phyloP scores from a whole-genome alignment of 2,113 vertebrate species.

The Phainopepla nitens region DNA sequence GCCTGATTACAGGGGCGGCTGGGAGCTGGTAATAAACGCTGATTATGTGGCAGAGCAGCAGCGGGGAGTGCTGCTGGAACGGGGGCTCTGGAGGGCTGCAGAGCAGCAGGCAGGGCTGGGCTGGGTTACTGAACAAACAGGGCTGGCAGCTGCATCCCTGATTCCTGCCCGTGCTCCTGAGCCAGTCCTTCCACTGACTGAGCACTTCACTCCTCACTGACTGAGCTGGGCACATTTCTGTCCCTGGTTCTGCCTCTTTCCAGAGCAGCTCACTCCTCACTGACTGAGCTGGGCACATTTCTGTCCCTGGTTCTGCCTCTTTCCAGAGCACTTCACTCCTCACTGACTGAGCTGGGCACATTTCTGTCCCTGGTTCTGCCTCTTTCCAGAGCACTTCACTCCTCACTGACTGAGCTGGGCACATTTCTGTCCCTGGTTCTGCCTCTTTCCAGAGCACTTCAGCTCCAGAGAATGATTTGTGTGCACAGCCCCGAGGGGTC shows the following conservation, averaged over 20 bases:
- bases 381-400: too few relatives aligned
- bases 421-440: neutral
- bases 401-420: neutral
- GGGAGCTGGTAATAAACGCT: neutral
- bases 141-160: neutral
- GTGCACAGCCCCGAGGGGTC: fast-evolving
- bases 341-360: neutral
- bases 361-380: neutral
- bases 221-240: neutral
- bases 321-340: too few relatives aligned
- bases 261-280: too few relatives aligned
- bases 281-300: neutral
- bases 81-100: neutral
- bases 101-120: neutral
- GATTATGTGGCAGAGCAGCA: neutral
- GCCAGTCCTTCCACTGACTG: neutral
- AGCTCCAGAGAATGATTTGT: neutral
- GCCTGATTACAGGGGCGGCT: neutral
- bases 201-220: too few relatives aligned
- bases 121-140: neutral
- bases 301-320: neutral
- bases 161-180: neutral
- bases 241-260: neutral
- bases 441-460: neutral
- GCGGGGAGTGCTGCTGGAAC: fast-evolving